These are phyloP conservation scores for Nysson spinosus DNA, from an alignment of 2,888 invertebrate species.

Conservation along the genomic window DNA sequence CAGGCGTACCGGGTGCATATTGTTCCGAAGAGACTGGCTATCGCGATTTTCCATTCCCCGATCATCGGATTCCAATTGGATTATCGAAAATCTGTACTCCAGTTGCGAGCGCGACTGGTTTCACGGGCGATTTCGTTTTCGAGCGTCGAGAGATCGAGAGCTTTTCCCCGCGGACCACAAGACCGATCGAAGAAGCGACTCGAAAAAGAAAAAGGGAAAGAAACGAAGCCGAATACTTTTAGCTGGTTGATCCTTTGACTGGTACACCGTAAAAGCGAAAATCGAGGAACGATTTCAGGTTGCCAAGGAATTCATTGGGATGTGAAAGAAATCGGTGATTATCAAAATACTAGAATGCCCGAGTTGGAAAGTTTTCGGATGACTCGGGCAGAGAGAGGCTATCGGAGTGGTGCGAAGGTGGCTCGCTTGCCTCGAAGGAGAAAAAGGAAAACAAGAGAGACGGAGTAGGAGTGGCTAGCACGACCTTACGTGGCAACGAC, in stretches of 20 bases:
- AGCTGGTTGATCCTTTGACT: too few relatives aligned
- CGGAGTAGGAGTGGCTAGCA: conserved; percentile 41
- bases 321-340: too few relatives aligned
- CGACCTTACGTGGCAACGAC: conserved; percentile 64
- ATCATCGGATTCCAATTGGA: too few relatives aligned
- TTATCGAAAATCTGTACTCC: conserved; percentile 48
- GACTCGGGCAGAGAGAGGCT: conserved; percentile 4
- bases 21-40: conserved; percentile 5
- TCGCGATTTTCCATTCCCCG: too few relatives aligned
- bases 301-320: too few relatives aligned
- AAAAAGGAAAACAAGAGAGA: conserved; percentile 7
- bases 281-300: too few relatives aligned
- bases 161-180: conserved; percentile 9
- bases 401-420: background rate
- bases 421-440: conserved; percentile 1
- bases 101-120: conserved; percentile 39
- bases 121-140: conserved; percentile 53
- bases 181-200: background rate
- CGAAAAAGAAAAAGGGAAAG: background rate
- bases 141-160: conserved; percentile 22
- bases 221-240: conserved; percentile 9
- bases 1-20: too few relatives aligned
- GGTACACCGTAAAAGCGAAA: too few relatives aligned
- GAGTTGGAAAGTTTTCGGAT: conserved; percentile 25
- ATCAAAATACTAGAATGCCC: background rate